A percentile compares a stretch with the other conserved stretches of the same genome.
Evolutionary conservation across 2,888 invertebrate genomes (phyloP).

Genomic region (Notodonta dromedarius): DNA sequence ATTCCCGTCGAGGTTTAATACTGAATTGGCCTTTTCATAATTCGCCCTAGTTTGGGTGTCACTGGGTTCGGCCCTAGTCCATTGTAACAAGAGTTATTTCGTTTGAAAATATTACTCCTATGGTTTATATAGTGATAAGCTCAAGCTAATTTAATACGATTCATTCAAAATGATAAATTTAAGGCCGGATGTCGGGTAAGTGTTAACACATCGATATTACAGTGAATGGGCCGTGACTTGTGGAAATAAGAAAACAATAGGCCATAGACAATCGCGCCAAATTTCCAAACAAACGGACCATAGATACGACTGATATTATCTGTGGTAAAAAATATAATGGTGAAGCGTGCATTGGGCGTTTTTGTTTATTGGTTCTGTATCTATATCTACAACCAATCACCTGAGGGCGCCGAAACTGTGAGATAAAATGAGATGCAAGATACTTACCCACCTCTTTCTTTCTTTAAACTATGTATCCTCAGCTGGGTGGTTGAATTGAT

Average conservation of each 20-base stretch:
- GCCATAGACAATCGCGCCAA: constrained; percentile 67
- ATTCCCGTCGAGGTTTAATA: too few relatives aligned
- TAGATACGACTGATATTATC: constrained; percentile 57
- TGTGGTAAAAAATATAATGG: constrained; percentile 26
- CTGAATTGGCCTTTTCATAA: too few relatives aligned
- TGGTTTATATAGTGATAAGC: too few relatives aligned
- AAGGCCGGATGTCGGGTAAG: constrained; percentile 41
- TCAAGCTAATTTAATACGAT: not conserved
- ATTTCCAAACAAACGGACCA: constrained; percentile 69
- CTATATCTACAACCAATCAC: too few relatives aligned
- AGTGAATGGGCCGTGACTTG: constrained; percentile 51
- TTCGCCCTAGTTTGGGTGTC: too few relatives aligned
- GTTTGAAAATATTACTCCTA: not conserved
- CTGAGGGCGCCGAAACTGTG: not conserved
- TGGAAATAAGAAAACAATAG: constrained; percentile 60
- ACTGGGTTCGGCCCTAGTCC: not conserved
- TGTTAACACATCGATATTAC: constrained; percentile 46
- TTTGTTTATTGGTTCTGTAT: constrained; percentile 6
- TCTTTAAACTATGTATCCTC: not conserved
- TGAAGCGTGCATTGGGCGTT: constrained; percentile 9
- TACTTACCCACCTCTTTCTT: not conserved
- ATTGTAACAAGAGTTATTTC: not conserved
- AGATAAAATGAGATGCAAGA: not conserved
- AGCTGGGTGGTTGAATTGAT: not conserved
- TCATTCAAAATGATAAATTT: constrained; percentile 7